These are phyloP conservation scores for Eonycteris spelaea DNA, from an alignment of 2,113 vertebrate genomes.

Conservation along the genomic window DNA sequence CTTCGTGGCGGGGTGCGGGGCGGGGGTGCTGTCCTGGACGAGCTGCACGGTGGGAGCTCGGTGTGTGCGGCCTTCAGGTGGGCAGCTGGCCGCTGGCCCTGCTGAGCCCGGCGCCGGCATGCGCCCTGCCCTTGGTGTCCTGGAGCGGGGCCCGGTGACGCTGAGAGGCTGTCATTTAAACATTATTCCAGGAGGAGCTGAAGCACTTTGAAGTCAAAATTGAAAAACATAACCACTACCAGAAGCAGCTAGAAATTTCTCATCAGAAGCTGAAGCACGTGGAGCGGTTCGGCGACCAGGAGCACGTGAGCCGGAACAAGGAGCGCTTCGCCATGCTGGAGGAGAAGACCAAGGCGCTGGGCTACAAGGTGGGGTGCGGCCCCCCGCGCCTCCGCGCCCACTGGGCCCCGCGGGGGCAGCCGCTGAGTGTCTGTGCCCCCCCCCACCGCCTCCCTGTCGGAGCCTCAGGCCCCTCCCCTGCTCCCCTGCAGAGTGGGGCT, in stretches of 20 bases:
- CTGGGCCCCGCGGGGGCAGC: too few species aligned
- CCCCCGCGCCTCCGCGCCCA: too few species aligned
- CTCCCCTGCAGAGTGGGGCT: not conserved
- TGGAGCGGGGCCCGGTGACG: not conserved
- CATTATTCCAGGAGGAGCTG: slow-evolving; percentile 89
- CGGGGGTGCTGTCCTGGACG: too few species aligned
- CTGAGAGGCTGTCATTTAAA: not conserved
- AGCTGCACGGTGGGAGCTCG: too few species aligned
- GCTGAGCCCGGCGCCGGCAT: too few species aligned
- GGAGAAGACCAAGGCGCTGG: slow-evolving; percentile 93
- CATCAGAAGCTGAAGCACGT: slow-evolving; percentile 95
- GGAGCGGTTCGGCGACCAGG: slow-evolving; percentile 88
- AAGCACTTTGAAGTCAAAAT: slow-evolving; percentile 96
- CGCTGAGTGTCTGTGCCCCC: too few species aligned
- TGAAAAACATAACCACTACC: slow-evolving; percentile 96
- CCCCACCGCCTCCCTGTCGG: not conserved
- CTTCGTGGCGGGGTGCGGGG: too few species aligned
- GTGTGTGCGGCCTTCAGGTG: too few species aligned
- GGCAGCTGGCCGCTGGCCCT: not conserved
- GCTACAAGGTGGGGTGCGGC: slow-evolving; percentile 90
- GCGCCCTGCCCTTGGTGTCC: fast-evolving
- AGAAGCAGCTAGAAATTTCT: slow-evolving; percentile 95
- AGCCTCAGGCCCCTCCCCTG: not conserved
- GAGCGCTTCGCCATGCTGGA: slow-evolving; percentile 90
- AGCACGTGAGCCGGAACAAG: slow-evolving; percentile 90